Percentiles rank a stretch among this genome's conserved stretches.
phyloP scores from a whole-genome alignment of 2,888 invertebrate genomes.

The Steromphala cineraria region DNA sequence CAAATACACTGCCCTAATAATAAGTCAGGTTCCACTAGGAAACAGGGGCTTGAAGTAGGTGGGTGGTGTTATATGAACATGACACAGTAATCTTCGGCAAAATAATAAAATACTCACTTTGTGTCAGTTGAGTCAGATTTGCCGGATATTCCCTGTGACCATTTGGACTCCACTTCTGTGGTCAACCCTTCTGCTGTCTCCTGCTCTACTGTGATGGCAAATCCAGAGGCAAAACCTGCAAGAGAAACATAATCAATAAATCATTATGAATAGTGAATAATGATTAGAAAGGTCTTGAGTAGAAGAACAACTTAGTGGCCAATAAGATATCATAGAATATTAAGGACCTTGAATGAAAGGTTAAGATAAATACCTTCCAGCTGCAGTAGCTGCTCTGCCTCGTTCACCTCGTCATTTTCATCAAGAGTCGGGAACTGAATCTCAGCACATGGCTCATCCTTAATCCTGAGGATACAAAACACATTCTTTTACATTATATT shows the following conservation, averaged over 20 bases:
- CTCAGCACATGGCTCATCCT: constrained; percentile 68
- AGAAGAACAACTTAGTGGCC: too few species aligned
- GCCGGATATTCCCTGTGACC: constrained; percentile 48
- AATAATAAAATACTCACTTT: constrained; percentile 45
- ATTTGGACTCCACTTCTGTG: constrained; percentile 67
- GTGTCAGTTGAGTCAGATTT: constrained; percentile 51
- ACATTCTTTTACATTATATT: too few species aligned
- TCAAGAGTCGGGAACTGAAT: constrained; percentile 71
- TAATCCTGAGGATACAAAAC: constrained; percentile 54
- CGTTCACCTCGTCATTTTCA: constrained; percentile 69
- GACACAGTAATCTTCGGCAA: not conserved
- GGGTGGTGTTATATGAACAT: too few species aligned
- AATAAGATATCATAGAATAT: too few species aligned
- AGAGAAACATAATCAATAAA: too few species aligned
- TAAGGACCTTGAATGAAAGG: too few species aligned
- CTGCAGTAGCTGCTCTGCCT: constrained; percentile 68
- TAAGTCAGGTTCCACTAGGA: too few species aligned
- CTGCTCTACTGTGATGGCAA: constrained; percentile 70
- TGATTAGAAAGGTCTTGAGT: too few species aligned
- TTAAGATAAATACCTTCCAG: constrained; percentile 60
- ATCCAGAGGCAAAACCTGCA: constrained; percentile 58
- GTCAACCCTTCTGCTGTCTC: constrained; percentile 65
- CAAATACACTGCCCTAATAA: too few species aligned
- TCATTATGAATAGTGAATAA: too few species aligned
- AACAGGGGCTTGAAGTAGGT: too few species aligned